Evolutionary conservation across 2,113 vertebrate species (phyloP), one percentile per base, ranked within the genome.

Genomic region (Eleginops maclovinus): DNA sequence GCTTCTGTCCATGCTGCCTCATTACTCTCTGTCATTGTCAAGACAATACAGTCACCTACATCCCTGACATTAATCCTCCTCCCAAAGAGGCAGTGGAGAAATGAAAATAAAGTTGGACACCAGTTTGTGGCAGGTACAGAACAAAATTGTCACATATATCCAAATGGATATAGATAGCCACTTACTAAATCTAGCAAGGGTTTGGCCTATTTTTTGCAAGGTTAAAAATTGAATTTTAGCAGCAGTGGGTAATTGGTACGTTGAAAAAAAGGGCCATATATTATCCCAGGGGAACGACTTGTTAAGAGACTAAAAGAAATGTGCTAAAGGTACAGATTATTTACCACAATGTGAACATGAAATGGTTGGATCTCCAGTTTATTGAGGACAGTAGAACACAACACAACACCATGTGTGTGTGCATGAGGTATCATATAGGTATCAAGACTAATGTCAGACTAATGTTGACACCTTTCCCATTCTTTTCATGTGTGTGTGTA

Each of bases 391-490:
- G 67, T 43, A 28, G 14, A 19, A 69, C 24, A 54, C 19, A 19
- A 69, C 24, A 54, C 19, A 50, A 11, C 19, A 56, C 16, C 24
- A 56, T 16, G 26, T 41, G 49, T 21, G 53, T 46, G 47, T 51
- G 54, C 55, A 50, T 12, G 36, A 71, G 15, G 41, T 61, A 83
- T 85, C 77, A 53, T 76, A 66, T 19, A 59, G 72, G 75, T 64
- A 81, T 82, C 58, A 63, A 43, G 70, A 84, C 82, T 77, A 84
- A 83, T 71, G 72, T 84, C 77, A 36, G 31, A 86, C 79, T 72
- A 73, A 77, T 36, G 31, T 84, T 82, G 86, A 82, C 87, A 89
- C 86, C 76, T 88, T 75, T 87, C 58, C 36, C 24, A 19, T n/a
- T 49, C 41, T 56, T 31, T 74, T 49, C 40, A 53, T 60, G 58